A percentile compares a stretch with the other conserved stretches of the same genome.
Conservation (phyloP, 30 jellyfish, hydroid and myxozoan species). For the Aurelia coerulea region DNA sequence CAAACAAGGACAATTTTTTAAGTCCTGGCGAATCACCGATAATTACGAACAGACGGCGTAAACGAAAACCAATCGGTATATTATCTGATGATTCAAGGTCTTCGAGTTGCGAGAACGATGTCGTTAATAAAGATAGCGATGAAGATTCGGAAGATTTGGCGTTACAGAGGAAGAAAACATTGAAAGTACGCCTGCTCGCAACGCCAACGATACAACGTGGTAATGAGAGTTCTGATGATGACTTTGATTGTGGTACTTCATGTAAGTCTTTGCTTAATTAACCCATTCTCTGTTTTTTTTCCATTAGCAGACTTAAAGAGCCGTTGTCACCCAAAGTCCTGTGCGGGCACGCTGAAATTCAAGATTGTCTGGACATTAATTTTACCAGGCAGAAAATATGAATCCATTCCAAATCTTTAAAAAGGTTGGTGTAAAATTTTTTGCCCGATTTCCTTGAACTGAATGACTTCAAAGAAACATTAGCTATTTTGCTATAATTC, state of each 20-base stretch:
- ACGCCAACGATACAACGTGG: slow-evolving; percentile 20
- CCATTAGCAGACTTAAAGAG: too few relatives aligned
- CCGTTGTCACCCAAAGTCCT: too few relatives aligned
- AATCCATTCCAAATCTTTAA: too few relatives aligned
- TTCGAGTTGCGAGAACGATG: background rate
- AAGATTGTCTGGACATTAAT: too few relatives aligned
- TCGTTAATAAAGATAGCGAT: background rate
- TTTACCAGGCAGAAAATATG: too few relatives aligned
- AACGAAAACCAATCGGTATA: slow-evolving; percentile 20
- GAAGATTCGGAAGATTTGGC: slow-evolving; percentile 8
- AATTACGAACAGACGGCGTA: slow-evolving; percentile 10
- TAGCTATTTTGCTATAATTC: too few relatives aligned
- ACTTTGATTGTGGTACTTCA: slow-evolving; percentile 38
- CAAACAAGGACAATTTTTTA: background rate
- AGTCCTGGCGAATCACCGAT: slow-evolving; percentile 38
- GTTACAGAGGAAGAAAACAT: slow-evolving; percentile 33
- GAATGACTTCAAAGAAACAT: too few relatives aligned
- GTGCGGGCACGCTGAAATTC: too few relatives aligned
- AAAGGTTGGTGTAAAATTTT: too few relatives aligned
- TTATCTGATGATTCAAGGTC: slow-evolving; percentile 24
- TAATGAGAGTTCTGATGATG: slow-evolving; percentile 52
- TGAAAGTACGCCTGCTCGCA: slow-evolving; percentile 2
- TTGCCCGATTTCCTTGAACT: too few relatives aligned
- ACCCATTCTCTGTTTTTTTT: background rate
- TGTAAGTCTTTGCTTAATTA: background rate